These are phyloP conservation scores for Hypanus sabinus DNA, from an alignment of 2,113 vertebrate species.

Conservation along the genomic window DNA sequence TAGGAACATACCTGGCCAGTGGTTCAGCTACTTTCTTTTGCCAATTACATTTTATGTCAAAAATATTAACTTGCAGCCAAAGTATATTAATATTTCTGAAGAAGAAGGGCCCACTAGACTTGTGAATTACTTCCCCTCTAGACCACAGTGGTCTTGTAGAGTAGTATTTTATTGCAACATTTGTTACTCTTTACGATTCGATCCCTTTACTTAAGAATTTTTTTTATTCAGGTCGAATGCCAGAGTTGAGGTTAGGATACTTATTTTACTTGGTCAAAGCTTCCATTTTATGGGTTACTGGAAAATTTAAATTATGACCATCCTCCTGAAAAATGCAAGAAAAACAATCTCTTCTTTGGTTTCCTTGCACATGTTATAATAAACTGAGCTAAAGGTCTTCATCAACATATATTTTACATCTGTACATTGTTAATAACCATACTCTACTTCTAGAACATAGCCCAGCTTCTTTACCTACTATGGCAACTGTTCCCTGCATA, in stretches of 20 bases:
- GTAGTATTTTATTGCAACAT: neutral
- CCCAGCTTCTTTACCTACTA: neutral
- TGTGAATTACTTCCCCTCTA: slow-evolving; percentile 24
- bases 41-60: neutral
- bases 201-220: neutral
- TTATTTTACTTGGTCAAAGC: slow-evolving; percentile 16
- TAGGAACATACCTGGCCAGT: neutral
- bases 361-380: neutral
- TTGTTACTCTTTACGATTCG: slow-evolving; percentile 9
- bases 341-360: neutral
- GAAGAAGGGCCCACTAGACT: neutral
- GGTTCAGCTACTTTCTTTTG: neutral
- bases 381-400: neutral
- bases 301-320: neutral
- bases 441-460: neutral
- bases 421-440: neutral
- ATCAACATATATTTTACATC: neutral
- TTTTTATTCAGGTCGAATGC: neutral
- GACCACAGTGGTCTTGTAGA: neutral
- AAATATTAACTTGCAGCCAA: slow-evolving; percentile 11
- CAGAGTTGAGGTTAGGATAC: neutral
- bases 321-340: neutral
- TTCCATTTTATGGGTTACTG: slow-evolving; percentile 5
- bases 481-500: neutral
- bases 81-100: slow-evolving; percentile 4